These are phyloP conservation scores for Marronus borbonicus DNA, from an alignment of 2,888 invertebrate genomes.

Conservation along the genomic window DNA sequence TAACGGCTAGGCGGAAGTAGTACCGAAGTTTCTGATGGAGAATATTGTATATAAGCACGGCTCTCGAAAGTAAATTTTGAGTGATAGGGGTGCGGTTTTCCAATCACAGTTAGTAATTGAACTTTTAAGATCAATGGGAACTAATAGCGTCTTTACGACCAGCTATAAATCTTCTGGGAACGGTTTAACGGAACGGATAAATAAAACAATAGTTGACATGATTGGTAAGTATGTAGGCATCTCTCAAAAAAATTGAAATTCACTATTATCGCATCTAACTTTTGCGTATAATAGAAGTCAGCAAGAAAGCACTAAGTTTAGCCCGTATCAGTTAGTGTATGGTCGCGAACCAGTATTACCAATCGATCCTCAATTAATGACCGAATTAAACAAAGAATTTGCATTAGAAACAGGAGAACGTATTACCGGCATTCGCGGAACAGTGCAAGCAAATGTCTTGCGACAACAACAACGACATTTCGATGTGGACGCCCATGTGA, in stretches of 20 bases:
- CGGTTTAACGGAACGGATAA: background rate
- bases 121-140: slow-evolving; percentile 18
- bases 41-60: slow-evolving; percentile 1
- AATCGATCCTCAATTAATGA: slow-evolving; percentile 12
- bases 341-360: slow-evolving; percentile 28
- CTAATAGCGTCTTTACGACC: background rate
- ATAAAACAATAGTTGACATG: background rate
- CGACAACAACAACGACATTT: background rate
- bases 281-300: background rate
- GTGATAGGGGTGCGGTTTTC: slow-evolving; percentile 22
- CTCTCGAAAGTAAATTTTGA: slow-evolving; percentile 24
- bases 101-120: slow-evolving; percentile 28
- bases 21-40: too few species aligned
- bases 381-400: background rate
- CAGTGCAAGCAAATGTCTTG: background rate
- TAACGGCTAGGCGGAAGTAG: too few species aligned
- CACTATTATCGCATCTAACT: background rate
- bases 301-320: background rate
- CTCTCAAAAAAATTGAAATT: background rate
- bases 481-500: background rate
- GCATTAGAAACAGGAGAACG: background rate
- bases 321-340: slow-evolving; percentile 18
- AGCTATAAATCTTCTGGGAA: background rate
- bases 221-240: background rate
- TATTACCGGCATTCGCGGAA: background rate